phyloP scores from a whole-genome alignment of 2,797 vertebrate genomes.

The Varecia variegata region DNA sequence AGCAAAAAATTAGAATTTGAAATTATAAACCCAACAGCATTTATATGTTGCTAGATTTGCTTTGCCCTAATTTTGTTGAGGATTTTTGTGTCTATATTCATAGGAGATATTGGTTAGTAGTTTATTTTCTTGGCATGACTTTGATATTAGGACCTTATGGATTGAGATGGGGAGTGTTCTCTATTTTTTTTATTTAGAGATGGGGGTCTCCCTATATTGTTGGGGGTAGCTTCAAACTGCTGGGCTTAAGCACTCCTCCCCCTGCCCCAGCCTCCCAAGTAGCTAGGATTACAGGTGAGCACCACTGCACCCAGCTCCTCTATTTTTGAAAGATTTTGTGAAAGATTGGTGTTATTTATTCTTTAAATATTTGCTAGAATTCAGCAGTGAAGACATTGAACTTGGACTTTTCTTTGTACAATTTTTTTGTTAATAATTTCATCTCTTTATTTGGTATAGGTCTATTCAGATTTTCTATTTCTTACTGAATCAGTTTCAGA shows the following conservation, averaged over 20 bases:
- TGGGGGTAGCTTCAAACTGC: background rate
- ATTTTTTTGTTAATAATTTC: background rate
- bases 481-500: background rate
- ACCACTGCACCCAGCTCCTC: background rate
- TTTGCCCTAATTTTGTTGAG: background rate
- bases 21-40: background rate
- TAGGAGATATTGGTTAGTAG: background rate
- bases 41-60: background rate
- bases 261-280: background rate
- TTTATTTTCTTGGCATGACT: background rate
- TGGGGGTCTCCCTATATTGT: background rate
- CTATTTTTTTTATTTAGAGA: background rate
- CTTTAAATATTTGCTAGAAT: background rate
- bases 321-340: background rate
- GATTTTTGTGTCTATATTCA: background rate
- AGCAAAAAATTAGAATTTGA: background rate
- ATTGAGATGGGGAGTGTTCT: background rate
- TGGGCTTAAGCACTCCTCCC: background rate
- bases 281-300: background rate
- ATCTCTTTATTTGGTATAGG: background rate
- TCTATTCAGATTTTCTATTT: background rate
- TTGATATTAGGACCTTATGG: background rate
- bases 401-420: background rate
- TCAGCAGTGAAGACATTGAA: background rate
- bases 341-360: background rate